Conservation (phyloP, 1,140 invertebrate species). For the Cyclargus thomasi region DNA sequence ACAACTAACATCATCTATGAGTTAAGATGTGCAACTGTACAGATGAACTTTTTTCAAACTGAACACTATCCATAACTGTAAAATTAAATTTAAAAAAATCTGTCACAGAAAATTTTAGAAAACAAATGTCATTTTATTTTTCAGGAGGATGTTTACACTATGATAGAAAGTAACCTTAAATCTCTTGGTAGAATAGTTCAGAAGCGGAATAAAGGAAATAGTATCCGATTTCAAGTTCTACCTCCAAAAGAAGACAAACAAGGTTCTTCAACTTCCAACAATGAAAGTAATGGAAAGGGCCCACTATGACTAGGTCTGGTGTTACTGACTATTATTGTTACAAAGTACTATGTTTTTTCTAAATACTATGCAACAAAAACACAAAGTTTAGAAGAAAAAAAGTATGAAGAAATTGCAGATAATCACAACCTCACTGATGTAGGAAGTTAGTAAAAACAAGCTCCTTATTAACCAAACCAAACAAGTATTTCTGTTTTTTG, state of each 20-base stretch:
- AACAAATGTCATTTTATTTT: too few species aligned
- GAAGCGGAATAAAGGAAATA: constrained; percentile 75
- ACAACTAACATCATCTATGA: too few species aligned
- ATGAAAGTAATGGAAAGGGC: constrained; percentile 44
- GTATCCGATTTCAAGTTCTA: constrained; percentile 76
- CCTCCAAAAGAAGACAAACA: constrained; percentile 52
- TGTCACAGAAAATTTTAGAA: too few species aligned
- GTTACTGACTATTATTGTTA: constrained; percentile 37
- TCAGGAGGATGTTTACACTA: constrained; percentile 74
- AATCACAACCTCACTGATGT: background rate
- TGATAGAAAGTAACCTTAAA: constrained; percentile 72
- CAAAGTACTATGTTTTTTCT: constrained; percentile 48
- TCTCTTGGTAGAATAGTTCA: constrained; percentile 73
- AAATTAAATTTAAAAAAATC: too few species aligned
- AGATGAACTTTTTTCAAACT: too few species aligned
- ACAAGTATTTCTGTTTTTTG: too few species aligned
- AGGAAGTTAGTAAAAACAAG: background rate
- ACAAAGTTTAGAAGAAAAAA: constrained; percentile 19
- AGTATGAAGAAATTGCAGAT: constrained; percentile 18
- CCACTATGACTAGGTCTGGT: constrained; percentile 60
- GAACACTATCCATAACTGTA: too few species aligned
- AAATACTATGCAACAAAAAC: constrained; percentile 39
- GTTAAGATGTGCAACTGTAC: too few species aligned
- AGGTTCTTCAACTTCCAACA: constrained; percentile 25
- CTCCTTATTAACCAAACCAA: background rate